phyloP scores from a whole-genome alignment of 2,888 invertebrate genomes.

The Zygogramma bicolorata region DNA sequence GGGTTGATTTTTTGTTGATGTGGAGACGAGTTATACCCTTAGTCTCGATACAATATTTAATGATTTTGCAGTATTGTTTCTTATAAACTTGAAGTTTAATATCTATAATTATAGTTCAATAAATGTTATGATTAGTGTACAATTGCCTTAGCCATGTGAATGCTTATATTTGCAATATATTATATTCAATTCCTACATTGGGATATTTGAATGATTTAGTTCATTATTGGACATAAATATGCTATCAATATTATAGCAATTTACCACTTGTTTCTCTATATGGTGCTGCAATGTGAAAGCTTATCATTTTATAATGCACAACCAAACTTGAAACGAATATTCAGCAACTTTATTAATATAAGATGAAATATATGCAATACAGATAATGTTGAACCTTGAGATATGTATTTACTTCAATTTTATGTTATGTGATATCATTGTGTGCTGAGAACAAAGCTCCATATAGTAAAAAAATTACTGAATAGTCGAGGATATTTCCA shows the following conservation, averaged over 20 bases:
- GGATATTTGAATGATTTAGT: neutral
- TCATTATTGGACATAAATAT: neutral
- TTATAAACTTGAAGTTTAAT: neutral
- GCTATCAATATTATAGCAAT: neutral
- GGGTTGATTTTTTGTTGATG: neutral
- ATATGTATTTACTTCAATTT: too few relatives aligned
- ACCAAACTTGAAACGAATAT: neutral
- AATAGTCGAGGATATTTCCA: too few relatives aligned
- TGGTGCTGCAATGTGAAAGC: too few relatives aligned
- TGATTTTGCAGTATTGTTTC: neutral
- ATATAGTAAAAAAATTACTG: too few relatives aligned
- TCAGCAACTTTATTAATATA: too few relatives aligned
- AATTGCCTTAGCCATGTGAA: neutral
- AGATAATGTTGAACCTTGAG: too few relatives aligned
- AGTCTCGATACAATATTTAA: neutral
- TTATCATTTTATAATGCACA: too few relatives aligned
- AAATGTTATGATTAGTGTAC: neutral
- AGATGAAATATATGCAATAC: too few relatives aligned
- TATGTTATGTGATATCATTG: too few relatives aligned
- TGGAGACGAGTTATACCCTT: neutral
- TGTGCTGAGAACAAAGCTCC: too few relatives aligned
- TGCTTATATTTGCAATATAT: neutral
- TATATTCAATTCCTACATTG: neutral
- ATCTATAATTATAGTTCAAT: neutral
- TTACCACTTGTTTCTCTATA: neutral